These are phyloP conservation scores for Oscheius sp. DNA, from an alignment of 2,888 invertebrate genomes.

Conservation along the genomic window DNA sequence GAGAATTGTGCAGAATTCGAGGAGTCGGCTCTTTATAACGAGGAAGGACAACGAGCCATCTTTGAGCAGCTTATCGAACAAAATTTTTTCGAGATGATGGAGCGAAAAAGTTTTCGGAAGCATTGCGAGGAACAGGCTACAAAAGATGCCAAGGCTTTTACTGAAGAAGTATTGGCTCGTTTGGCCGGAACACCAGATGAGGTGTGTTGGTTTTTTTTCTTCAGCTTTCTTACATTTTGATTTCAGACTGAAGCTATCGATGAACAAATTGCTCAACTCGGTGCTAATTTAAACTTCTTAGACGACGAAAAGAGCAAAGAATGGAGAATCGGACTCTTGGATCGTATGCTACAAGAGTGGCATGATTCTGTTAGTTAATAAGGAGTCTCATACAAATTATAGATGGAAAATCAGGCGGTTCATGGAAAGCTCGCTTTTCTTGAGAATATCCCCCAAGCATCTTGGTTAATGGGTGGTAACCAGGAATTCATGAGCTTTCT, in stretches of 20 bases:
- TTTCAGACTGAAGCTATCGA: constrained; percentile 3
- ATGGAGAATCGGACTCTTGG: background rate
- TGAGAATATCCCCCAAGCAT: no score
- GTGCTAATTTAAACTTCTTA: background rate
- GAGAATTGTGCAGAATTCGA: no score
- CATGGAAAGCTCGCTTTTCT: no score
- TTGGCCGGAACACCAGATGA: background rate
- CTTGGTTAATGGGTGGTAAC: no score
- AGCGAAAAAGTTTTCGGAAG: background rate
- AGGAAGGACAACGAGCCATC: background rate
- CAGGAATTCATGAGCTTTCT: no score
- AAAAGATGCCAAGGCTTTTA: background rate
- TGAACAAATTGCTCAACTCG: background rate
- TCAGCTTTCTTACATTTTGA: background rate
- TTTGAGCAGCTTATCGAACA: background rate
- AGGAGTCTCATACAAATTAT: no score
- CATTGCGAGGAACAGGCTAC: background rate
- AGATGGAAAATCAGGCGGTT: no score
- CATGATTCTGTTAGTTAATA: no score
- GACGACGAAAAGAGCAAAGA: background rate
- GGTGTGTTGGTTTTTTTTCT: background rate
- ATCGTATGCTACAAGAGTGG: no score
- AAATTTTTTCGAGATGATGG: background rate
- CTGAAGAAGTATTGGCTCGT: background rate
- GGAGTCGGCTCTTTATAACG: background rate